phyloP scores from a whole-genome alignment of 2,113 vertebrate species.

The Dipodomys stephensi region DNA sequence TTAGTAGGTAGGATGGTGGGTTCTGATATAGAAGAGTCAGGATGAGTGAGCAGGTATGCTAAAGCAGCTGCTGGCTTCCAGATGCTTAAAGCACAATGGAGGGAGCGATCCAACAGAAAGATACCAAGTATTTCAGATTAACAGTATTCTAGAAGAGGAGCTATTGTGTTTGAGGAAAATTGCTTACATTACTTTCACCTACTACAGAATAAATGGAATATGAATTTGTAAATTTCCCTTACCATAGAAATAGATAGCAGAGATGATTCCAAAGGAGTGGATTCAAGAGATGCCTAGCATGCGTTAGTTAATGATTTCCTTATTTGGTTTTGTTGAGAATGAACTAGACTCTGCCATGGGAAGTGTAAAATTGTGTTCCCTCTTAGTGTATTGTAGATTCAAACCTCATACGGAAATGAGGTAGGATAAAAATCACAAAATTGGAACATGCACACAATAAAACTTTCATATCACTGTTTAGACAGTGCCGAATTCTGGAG shows the following conservation, averaged over 20 bases:
- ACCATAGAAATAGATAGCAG: background rate
- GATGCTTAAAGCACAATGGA: background rate
- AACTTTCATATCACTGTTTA: background rate
- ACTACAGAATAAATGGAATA: slow-evolving; percentile 3
- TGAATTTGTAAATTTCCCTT: background rate
- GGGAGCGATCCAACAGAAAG: background rate
- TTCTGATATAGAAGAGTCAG: background rate
- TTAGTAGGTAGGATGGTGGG: background rate
- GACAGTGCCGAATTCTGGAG: slow-evolving; percentile 5
- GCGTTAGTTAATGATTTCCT: background rate
- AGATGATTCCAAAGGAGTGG: background rate
- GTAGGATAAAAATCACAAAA: background rate
- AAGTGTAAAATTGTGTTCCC: background rate
- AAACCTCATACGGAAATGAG: background rate
- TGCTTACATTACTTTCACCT: background rate
- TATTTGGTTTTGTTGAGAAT: background rate
- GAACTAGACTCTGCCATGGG: background rate
- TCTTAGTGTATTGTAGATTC: background rate
- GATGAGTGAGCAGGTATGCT: background rate
- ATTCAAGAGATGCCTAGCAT: background rate
- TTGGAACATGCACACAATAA: background rate
- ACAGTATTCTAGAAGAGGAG: background rate
- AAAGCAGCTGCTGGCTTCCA: background rate
- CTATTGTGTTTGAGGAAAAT: slow-evolving; percentile 17
- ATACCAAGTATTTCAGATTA: slow-evolving; percentile 35